phyloP scores from a whole-genome alignment of 2,113 vertebrate species.

The Chamaea fasciata region DNA sequence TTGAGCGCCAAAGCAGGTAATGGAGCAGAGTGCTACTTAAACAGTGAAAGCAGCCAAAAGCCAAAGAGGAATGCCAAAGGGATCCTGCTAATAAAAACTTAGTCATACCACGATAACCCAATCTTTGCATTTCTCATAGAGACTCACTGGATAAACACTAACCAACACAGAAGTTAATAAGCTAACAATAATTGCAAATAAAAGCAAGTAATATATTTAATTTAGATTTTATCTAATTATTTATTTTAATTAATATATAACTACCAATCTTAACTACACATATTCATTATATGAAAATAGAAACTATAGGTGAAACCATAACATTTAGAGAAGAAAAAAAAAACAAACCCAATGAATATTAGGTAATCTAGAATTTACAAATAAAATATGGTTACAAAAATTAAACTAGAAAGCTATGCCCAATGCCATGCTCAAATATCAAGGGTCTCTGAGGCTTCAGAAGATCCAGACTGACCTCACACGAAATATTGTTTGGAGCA shows the following conservation, averaged over 20 bases:
- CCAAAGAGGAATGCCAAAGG: neutral
- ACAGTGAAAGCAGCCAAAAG: neutral
- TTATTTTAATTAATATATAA: neutral
- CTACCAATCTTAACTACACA: neutral
- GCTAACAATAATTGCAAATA: neutral
- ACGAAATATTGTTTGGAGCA: neutral
- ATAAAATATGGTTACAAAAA: neutral
- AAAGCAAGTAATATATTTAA: neutral
- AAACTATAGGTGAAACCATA: neutral
- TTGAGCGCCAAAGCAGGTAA: neutral
- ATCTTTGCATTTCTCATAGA: rapidly evolving
- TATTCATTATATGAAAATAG: neutral
- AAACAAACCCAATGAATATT: neutral
- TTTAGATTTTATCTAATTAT: neutral
- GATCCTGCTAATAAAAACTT: neutral
- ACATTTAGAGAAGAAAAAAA: neutral
- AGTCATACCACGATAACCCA: neutral
- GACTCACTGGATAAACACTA: neutral
- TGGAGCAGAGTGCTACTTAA: neutral
- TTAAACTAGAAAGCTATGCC: neutral
- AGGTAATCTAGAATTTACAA: neutral
- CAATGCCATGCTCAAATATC: neutral
- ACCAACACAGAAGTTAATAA: neutral
- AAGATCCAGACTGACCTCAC: neutral
- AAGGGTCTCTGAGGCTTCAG: neutral